These are phyloP conservation scores for Agraylea sexmaculata DNA, from an alignment of 1,140 invertebrate genomes.

Conservation along the genomic window DNA sequence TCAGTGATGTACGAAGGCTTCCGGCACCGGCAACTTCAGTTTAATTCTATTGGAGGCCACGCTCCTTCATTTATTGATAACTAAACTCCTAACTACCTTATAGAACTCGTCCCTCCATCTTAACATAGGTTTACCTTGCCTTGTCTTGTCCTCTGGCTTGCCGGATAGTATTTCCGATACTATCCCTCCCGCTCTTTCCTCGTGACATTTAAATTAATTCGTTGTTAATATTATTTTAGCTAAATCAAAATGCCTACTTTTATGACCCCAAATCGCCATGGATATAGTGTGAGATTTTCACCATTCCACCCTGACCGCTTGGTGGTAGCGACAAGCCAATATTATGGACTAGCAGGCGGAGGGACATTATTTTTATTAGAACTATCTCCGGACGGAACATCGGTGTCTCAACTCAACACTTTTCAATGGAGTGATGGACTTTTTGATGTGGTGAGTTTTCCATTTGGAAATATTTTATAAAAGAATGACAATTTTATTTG, in stretches of 20 bases:
- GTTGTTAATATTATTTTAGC: too few relatives aligned
- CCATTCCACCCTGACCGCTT: slow-evolving; percentile 53
- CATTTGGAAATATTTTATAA: slow-evolving; percentile 2
- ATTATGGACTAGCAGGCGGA: slow-evolving; percentile 61
- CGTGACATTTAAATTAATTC: too few relatives aligned
- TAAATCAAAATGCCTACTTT: slow-evolving; percentile 55
- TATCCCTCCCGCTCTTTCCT: too few relatives aligned
- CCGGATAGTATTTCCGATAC: too few relatives aligned
- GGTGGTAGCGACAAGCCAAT: slow-evolving; percentile 57
- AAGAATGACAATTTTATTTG: neutral
- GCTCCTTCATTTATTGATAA: too few relatives aligned
- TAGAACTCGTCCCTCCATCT: too few relatives aligned
- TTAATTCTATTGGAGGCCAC: too few relatives aligned
- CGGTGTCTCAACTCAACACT: slow-evolving; percentile 41
- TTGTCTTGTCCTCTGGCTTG: too few relatives aligned
- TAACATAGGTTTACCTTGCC: too few relatives aligned
- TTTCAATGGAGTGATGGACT: slow-evolving; percentile 65
- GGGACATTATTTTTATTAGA: slow-evolving; percentile 62
- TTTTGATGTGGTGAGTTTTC: slow-evolving; percentile 53
- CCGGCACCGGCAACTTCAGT: too few relatives aligned
- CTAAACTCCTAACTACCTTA: too few relatives aligned
- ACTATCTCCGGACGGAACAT: slow-evolving; percentile 38
- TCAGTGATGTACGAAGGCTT: too few relatives aligned
- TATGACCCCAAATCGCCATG: slow-evolving; percentile 58
- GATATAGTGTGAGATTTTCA: slow-evolving; percentile 66